A percentile compares a stretch with the other conserved stretches of the same genome.
Evolutionary conservation across 2,888 invertebrate species (phyloP).

Genomic region (Cheilosia grossa): DNA sequence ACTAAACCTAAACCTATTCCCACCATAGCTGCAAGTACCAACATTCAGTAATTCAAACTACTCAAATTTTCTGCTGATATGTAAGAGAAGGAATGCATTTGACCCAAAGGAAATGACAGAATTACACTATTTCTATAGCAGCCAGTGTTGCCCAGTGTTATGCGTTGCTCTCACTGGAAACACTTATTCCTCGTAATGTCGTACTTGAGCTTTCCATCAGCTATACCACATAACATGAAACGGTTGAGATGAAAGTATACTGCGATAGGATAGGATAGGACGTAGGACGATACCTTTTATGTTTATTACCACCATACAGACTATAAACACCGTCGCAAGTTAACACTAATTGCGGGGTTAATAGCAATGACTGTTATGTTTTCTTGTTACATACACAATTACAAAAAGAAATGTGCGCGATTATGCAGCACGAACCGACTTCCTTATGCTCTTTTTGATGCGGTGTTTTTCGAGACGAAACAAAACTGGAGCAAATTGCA

Average conservation of each 20-base stretch:
- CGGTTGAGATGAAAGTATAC: not conserved
- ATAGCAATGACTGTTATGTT: not conserved
- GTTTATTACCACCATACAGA: slow-evolving; percentile 1
- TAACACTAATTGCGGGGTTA: not conserved
- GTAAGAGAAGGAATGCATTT: too few species aligned
- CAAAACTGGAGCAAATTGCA: too few species aligned
- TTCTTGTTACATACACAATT: not conserved
- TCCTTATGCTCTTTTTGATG: too few species aligned
- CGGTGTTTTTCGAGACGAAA: too few species aligned
- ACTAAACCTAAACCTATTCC: too few species aligned
- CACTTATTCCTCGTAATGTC: not conserved
- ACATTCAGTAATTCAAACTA: too few species aligned
- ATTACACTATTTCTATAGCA: not conserved
- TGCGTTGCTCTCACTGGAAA: not conserved
- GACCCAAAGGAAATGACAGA: too few species aligned
- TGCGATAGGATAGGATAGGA: not conserved
- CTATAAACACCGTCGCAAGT: slow-evolving; percentile 2
- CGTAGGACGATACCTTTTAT: not conserved
- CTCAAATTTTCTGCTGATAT: too few species aligned
- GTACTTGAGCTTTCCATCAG: not conserved
- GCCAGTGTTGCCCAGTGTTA: not conserved
- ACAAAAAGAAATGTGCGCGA: too few species aligned
- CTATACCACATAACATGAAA: not conserved
- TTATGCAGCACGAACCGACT: too few species aligned
- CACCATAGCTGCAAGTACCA: too few species aligned